Conservation (phyloP, 2,888 invertebrate genomes). For the Hoplodrina ambigua region DNA sequence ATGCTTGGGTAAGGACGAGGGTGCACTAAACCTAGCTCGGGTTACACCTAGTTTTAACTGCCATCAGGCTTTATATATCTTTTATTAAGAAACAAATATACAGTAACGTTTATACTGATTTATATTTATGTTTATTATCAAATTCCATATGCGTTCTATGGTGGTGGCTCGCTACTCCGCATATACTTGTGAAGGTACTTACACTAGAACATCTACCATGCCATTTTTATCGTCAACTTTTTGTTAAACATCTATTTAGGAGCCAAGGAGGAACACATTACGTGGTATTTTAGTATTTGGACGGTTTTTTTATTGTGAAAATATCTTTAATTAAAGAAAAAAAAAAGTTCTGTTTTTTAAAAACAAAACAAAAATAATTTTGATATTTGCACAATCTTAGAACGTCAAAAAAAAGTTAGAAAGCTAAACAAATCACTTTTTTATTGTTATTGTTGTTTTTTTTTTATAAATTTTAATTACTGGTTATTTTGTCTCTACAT, state of each 20-base stretch:
- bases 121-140: slow-evolving; percentile 68
- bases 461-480: slow-evolving; percentile 62
- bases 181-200: slow-evolving; percentile 74
- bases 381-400: slow-evolving; percentile 81
- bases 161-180: slow-evolving; percentile 81
- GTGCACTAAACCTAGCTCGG: slow-evolving; percentile 70
- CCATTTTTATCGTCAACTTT: slow-evolving; percentile 72
- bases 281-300: slow-evolving; percentile 69
- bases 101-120: slow-evolving; percentile 62
- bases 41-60: slow-evolving; percentile 72
- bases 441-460: slow-evolving; percentile 64
- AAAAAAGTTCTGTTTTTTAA: slow-evolving; percentile 14
- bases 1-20: slow-evolving; percentile 74
- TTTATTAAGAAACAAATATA: slow-evolving; percentile 61
- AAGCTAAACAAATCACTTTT: slow-evolving; percentile 81
- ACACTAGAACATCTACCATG: slow-evolving; percentile 84
- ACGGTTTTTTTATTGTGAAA: slow-evolving; percentile 78
- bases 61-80: slow-evolving; percentile 66
- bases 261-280: slow-evolving; percentile 83
- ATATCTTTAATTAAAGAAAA: slow-evolving; percentile 54
- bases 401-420: slow-evolving; percentile 75
- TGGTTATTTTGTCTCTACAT: slow-evolving; percentile 74
- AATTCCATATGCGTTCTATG: slow-evolving; percentile 81
- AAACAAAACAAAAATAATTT: slow-evolving; percentile 14
- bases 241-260: slow-evolving; percentile 78